A percentile compares a stretch with the other conserved stretches of the same genome.
Conservation (phyloP, 2,113 vertebrate genomes). For the Zosterops hypoxanthus region DNA sequence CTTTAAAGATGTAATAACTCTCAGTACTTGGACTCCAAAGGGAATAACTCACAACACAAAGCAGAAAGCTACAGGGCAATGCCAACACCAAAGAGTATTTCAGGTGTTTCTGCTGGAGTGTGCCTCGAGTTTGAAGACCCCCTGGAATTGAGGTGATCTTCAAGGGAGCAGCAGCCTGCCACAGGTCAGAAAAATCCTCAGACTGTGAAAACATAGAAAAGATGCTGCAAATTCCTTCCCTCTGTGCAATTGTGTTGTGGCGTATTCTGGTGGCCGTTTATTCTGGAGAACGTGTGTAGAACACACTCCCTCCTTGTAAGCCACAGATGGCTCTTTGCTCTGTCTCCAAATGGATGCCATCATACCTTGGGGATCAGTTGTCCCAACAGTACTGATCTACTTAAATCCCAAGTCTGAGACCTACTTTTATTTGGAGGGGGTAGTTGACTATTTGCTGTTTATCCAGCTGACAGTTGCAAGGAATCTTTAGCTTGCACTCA, state of each 20-base stretch:
- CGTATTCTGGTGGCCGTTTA: not conserved
- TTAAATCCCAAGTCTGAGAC: not conserved
- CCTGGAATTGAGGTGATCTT: conserved; percentile 7
- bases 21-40: conserved; percentile 26
- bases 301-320: not conserved
- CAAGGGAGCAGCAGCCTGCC: not conserved
- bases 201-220: not conserved
- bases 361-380: not conserved
- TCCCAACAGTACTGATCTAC: not conserved
- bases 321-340: not conserved
- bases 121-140: not conserved
- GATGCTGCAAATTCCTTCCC: not conserved
- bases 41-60: conserved; percentile 50
- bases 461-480: not conserved
- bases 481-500: not conserved
- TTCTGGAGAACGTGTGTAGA: not conserved
- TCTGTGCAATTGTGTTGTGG: not conserved
- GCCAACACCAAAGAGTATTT: conserved; percentile 39
- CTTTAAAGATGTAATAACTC: conserved; percentile 51
- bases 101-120: conserved; percentile 13
- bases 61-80: conserved; percentile 28
- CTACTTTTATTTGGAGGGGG: not conserved
- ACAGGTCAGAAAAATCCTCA: not conserved
- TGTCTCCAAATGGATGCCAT: not conserved
- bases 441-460: no score